Conservation (phyloP, 2,113 vertebrate species). For the Ageneiosus marmoratus region DNA sequence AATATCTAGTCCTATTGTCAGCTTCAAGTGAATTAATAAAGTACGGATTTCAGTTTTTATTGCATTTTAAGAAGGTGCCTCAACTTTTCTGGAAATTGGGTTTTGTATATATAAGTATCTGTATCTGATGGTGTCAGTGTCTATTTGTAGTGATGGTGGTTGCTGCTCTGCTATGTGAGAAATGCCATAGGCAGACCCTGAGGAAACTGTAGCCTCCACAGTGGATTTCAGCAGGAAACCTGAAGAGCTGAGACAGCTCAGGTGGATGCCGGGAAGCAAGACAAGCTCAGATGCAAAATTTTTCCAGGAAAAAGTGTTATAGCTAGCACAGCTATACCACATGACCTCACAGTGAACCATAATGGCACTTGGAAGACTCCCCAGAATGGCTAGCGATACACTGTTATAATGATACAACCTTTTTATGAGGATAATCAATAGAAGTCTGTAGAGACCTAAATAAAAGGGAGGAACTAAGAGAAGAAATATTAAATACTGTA, state of each 20-base stretch:
- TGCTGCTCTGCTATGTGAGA: constrained; percentile 64
- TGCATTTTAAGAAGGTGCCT: too few relatives aligned
- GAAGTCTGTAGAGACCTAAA: constrained; percentile 49
- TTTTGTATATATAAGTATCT: constrained; percentile 3
- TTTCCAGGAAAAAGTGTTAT: constrained; percentile 71
- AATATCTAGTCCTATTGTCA: too few relatives aligned
- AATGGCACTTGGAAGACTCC: constrained; percentile 61
- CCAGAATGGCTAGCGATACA: constrained; percentile 11
- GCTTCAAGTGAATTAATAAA: too few relatives aligned
- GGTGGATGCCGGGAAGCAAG: constrained; percentile 69
- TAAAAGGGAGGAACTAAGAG: background rate
- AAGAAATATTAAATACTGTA: too few relatives aligned
- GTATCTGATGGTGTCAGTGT: constrained; percentile 47
- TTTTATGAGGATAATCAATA: constrained; percentile 53
- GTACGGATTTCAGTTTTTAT: too few relatives aligned
- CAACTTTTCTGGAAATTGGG: too few relatives aligned
- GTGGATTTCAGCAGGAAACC: constrained; percentile 74
- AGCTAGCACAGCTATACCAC: constrained; percentile 49
- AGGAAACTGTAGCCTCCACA: constrained; percentile 75
- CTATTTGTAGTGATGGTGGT: constrained; percentile 60
- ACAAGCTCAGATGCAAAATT: constrained; percentile 51
- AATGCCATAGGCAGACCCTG: constrained; percentile 61
- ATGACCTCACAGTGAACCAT: constrained; percentile 61
- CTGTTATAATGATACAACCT: constrained; percentile 11
- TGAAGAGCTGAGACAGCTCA: constrained; percentile 64